phyloP scores from a whole-genome alignment of 2,888 invertebrate genomes.

The Cantharis lateralis region DNA sequence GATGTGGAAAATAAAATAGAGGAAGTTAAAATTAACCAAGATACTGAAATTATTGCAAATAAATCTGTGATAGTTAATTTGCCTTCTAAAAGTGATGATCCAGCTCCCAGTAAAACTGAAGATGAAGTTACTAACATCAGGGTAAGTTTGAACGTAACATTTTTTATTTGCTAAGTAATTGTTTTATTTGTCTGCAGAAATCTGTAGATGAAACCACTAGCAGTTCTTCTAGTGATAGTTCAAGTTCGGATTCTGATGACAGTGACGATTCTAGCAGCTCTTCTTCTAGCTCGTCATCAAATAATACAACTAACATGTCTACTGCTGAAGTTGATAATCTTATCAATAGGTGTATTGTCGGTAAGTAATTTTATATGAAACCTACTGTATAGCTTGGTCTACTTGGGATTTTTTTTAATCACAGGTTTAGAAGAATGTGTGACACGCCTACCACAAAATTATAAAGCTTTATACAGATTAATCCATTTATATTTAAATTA shows the following conservation, averaged over 20 bases:
- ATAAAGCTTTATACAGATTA: conserved; percentile 88
- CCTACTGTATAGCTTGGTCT: background rate
- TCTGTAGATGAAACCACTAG: conserved; percentile 49
- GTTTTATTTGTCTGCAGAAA: conserved; percentile 29
- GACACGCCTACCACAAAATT: conserved; percentile 85
- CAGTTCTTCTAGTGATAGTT: conserved; percentile 60
- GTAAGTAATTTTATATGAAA: conserved; percentile 31
- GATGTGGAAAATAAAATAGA: conserved; percentile 2
- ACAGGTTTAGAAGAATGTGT: conserved; percentile 84
- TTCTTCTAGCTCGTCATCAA: conserved; percentile 45
- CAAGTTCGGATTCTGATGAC: conserved; percentile 56
- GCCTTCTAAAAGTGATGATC: background rate
- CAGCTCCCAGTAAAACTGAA: conserved; percentile 16
- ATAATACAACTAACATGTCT: conserved; percentile 47
- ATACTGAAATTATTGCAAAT: background rate
- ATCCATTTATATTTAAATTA: conserved; percentile 80
- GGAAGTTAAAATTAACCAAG: background rate
- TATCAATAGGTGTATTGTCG: conserved; percentile 49
- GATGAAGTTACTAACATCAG: conserved; percentile 35
- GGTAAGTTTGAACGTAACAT: conserved; percentile 30
- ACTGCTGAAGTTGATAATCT: conserved; percentile 47
- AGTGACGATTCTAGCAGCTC: conserved; percentile 61
- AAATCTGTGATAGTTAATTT: background rate
- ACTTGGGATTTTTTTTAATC: conserved; percentile 45
- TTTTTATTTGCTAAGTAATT: background rate